These are phyloP conservation scores for Sinhomidia bicolor DNA, from an alignment of 2,888 invertebrate species.

Conservation along the genomic window DNA sequence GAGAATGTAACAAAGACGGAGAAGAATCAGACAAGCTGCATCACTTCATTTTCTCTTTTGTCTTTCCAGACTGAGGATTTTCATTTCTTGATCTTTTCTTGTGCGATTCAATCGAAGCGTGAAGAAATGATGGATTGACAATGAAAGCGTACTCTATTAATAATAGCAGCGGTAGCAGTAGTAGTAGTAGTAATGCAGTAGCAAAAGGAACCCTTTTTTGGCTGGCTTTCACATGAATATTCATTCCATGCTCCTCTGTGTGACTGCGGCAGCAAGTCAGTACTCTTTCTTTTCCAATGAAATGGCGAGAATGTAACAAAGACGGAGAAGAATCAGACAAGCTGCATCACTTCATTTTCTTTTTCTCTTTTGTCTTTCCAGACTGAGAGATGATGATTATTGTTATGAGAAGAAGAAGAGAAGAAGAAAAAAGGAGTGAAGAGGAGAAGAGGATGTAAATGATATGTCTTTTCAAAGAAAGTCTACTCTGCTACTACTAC, in stretches of 20 bases:
- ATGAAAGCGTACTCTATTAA: conserved; percentile 34
- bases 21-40: conserved; percentile 12
- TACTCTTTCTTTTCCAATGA: conserved; percentile 18
- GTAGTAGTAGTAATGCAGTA: too few relatives aligned
- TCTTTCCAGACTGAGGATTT: conserved; percentile 48
- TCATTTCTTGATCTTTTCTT: conserved; percentile 37
- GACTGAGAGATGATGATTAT: conserved; percentile 57
- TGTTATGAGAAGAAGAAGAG: too few relatives aligned
- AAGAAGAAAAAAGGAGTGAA: conserved; percentile 20
- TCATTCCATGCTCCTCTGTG: not conserved
- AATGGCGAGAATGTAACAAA: too few relatives aligned
- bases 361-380: conserved; percentile 54
- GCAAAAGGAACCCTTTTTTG: too few relatives aligned
- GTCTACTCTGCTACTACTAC: too few relatives aligned
- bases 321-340: conserved; percentile 1
- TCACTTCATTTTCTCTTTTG: conserved; percentile 43
- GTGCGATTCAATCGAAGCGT: conserved; percentile 46
- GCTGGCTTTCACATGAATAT: not conserved
- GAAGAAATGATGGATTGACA: conserved; percentile 59
- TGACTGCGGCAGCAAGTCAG: not conserved
- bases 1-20: too few relatives aligned
- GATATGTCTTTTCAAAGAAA: conserved; percentile 51
- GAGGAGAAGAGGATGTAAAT: conserved; percentile 43
- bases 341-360: conserved; percentile 39
- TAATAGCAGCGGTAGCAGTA: not conserved